Conservation (phyloP, 1,140 invertebrate species). For the Heterodera schachtii region DNA sequence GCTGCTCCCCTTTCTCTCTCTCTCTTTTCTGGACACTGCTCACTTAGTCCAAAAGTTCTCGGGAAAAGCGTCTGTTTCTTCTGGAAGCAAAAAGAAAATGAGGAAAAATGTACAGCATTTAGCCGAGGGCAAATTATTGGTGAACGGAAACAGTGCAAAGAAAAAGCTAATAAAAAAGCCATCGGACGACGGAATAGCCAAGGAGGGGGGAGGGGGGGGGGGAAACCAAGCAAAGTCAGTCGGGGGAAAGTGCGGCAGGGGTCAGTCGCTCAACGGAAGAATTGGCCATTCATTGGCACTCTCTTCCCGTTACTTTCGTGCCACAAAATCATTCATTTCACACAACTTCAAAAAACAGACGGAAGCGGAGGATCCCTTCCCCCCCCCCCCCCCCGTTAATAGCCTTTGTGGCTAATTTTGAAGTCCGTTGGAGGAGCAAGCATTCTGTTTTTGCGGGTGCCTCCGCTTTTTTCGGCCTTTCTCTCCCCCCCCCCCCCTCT, state of each 20-base stretch:
- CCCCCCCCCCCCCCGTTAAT: not conserved
- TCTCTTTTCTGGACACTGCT: too few species aligned
- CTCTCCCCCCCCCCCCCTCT: too few species aligned
- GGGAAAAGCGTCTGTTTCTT: not conserved
- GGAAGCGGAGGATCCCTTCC: not conserved
- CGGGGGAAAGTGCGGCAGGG: not conserved
- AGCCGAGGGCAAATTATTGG: not conserved
- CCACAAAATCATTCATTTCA: not conserved
- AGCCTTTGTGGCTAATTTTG: not conserved
- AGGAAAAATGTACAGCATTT: not conserved
- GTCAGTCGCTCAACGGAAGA: too few species aligned
- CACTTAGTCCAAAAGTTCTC: too few species aligned
- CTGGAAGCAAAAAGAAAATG: not conserved
- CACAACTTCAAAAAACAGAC: not conserved
- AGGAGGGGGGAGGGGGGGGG: not conserved
- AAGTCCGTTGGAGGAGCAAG: too few species aligned
- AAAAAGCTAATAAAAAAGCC: not conserved
- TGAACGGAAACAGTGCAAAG: not conserved
- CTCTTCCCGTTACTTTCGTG: not conserved
- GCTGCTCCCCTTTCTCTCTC: too few species aligned
- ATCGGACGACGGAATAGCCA: not conserved
- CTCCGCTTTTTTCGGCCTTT: not conserved
- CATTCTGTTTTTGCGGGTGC: too few species aligned
- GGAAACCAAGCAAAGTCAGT: not conserved
- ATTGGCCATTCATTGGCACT: too few species aligned